A percentile compares a stretch with the other conserved stretches of the same genome.
phyloP scores from a whole-genome alignment of 2,888 invertebrate species.

The Euclidia mi region DNA sequence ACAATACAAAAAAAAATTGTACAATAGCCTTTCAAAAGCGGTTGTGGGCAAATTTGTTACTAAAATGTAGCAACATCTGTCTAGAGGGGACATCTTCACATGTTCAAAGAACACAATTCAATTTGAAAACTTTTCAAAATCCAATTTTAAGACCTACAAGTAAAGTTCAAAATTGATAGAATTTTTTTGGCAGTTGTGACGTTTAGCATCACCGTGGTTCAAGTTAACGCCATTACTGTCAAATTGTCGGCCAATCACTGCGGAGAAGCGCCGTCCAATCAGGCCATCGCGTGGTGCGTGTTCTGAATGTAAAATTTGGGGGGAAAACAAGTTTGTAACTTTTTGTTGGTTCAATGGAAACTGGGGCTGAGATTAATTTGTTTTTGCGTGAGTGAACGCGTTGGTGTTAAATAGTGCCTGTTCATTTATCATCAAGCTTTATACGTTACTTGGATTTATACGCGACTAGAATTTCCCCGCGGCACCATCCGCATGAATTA shows the following conservation, averaged over 20 bases:
- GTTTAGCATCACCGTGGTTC: conserved; percentile 49
- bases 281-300: conserved; percentile 72
- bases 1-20: conserved; percentile 84
- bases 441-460: no score
- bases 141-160: background rate
- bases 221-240: conserved; percentile 89
- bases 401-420: conserved; percentile 5
- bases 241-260: conserved; percentile 87
- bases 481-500: no score
- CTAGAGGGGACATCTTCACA: conserved; percentile 73
- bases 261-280: conserved; percentile 79
- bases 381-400: conserved; percentile 60
- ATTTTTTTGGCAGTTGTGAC: conserved; percentile 30
- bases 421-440: no score
- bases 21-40: conserved; percentile 83
- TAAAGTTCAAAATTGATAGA: conserved; percentile 37
- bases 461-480: no score
- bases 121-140: conserved; percentile 13
- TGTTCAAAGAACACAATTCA: conserved; percentile 30
- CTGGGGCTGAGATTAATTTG: conserved; percentile 56
- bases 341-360: conserved; percentile 69
- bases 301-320: conserved; percentile 85
- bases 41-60: conserved; percentile 89
- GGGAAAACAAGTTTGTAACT: conserved; percentile 82
- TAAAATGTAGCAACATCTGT: conserved; percentile 90